Evolutionary conservation across 2,797 vertebrate species (phyloP), one percentile per base, ranked within the genome.

Genomic region (Heteromormyrus szaboi): DNA sequence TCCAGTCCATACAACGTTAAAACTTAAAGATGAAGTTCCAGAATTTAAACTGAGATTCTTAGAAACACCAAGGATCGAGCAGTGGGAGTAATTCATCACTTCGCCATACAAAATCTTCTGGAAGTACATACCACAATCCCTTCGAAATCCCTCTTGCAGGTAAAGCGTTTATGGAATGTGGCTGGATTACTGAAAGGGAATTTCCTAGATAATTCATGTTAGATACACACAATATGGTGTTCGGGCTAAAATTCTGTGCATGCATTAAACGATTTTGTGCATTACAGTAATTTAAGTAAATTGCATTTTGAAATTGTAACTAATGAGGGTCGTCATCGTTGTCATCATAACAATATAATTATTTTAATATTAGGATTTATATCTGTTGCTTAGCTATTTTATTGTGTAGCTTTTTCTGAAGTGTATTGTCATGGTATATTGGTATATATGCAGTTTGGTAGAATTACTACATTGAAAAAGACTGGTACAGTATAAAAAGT

Each of bases 111-210:
- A 6, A 62, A 59, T n/a, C 56, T 51, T 84, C n/a, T 44, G 87
- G 91, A 93, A 88, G 88, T 79, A 90, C 54, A 91, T 53, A 68
- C 3, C 51, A 9, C n/a, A 33, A 19, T 29, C 56, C 41, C 88
- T 87, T 89, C 86, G 89, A 88, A 76, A 91, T 88, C 89, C 11
- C 90, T 91, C 92, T 90, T 93, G 89, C 94, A 96, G 96, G 96
- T 96, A 94, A 95, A 94, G 91, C 88, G 85, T 91, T 92, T 92
- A 92, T 93, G 94, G 96, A 96, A 96, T 96, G 95, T 90, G 14
- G 91, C 92, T 93, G 46, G 91, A 93, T 93, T 95, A 92, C 92
- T 93, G 92, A 94, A 94, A 93, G 94, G 94, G 94, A 95, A 95
- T 94, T 95, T 95, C 95, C 94, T 95, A 91, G 90, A 92, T 90